Evolutionary conservation across 2,797 vertebrate species (phyloP), one percentile per base, ranked within the genome.

Genomic region (Lagocephalus sceleratus): DNA sequence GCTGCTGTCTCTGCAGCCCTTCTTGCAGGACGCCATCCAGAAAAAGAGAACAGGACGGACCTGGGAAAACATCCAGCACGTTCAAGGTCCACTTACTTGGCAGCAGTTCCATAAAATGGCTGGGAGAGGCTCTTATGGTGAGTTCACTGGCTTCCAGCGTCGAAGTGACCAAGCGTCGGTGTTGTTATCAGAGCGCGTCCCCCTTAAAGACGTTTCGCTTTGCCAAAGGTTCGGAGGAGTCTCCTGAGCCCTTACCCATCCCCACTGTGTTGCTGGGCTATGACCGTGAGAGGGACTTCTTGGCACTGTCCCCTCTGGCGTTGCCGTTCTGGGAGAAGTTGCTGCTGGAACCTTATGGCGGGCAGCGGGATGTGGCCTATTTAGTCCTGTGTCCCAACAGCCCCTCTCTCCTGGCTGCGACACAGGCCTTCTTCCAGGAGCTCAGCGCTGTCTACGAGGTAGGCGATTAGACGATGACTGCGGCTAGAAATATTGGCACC

Each of bases 91-190:
- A 0, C 95, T 99, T 68, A 98, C 97, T 50, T 99, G 97, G 97
- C 97, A 99, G 87, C 97, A 99, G 54, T 99, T 99, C 88, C 97
- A 99, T 65, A 99, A 99, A 71, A 99, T 98, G 95, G 96, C 97
- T 1, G 97, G 97, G 19, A 90, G 97, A 48, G 96, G 97, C n/a
- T 98, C 97, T 54, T 99, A 98, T 0, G 97, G 97, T 98, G 83
- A 85, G 81, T 26, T 49, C 15, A 17, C 17, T 14, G 32, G 5
- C 32, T 35, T 14, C 29, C 45, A 26, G 1, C 6, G 20, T 2
- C 15, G 21, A 46, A 46, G 5, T 46, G 11, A 8, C 22, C 10
- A 22, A 26, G 8, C 11, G 19, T 10, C 42, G 5, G 25, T 6
- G 26, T 51, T 2, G 0, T 35, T 3, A 20, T 66, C 55, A 12